phyloP scores from a whole-genome alignment of 1,140 invertebrate genomes.

The Drosophila nasuta region DNA sequence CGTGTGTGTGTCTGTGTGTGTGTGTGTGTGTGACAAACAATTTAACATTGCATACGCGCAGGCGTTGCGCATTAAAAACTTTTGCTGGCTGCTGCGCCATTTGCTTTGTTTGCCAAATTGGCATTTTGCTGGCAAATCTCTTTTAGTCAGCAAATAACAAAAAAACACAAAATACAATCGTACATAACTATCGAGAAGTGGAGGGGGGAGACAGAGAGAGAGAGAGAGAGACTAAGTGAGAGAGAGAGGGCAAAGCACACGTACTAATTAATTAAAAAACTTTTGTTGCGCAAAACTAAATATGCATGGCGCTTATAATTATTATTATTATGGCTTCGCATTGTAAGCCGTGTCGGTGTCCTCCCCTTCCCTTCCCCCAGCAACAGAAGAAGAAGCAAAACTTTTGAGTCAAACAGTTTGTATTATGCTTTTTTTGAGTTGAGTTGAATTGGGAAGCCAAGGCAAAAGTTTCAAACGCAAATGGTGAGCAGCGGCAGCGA shows the following conservation, averaged over 20 bases:
- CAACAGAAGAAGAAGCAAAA: slow-evolving; percentile 21
- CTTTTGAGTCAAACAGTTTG: slow-evolving; percentile 25
- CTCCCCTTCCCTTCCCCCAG: not conserved
- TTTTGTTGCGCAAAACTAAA: slow-evolving; percentile 70
- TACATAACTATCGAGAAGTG: slow-evolving; percentile 42
- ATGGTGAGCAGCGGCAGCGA: not conserved
- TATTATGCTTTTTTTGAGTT: too few relatives aligned
- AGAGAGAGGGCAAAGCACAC: slow-evolving; percentile 21
- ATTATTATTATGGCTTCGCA: slow-evolving; percentile 58
- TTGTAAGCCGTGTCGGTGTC: slow-evolving; percentile 29
- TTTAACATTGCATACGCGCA: slow-evolving; percentile 38
- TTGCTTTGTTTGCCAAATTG: slow-evolving; percentile 49
- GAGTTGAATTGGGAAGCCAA: not conserved
- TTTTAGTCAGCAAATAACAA: slow-evolving; percentile 3
- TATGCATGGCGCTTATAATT: slow-evolving; percentile 67
- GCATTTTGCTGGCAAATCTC: slow-evolving; percentile 39
- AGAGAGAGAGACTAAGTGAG: not conserved
- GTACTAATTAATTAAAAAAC: slow-evolving; percentile 82
- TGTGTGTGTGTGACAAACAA: slow-evolving; percentile 32
- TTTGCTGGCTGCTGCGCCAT: slow-evolving; percentile 33
- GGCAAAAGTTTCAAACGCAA: slow-evolving; percentile 38
- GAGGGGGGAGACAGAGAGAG: not conserved
- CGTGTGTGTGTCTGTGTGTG: slow-evolving; percentile 6
- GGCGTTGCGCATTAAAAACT: slow-evolving; percentile 50
- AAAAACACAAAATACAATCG: slow-evolving; percentile 25